Conservation (phyloP, 2,888 invertebrate genomes). For the Synergus laeviventris region DNA sequence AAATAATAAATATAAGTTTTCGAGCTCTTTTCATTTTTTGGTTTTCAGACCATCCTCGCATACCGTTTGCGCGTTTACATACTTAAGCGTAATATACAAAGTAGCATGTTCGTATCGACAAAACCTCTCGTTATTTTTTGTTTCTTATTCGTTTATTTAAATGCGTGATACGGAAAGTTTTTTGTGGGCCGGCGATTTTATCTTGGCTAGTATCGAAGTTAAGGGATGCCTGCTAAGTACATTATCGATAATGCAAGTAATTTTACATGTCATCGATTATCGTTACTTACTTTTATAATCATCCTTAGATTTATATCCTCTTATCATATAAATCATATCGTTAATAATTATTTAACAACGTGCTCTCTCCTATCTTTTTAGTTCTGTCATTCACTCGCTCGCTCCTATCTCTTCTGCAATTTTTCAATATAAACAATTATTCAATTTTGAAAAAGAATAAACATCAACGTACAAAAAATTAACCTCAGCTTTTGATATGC, state of each 20-base stretch:
- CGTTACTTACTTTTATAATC: constrained; percentile 20
- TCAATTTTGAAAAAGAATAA: neutral
- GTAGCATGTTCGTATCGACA: constrained; percentile 26
- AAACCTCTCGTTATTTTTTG: constrained; percentile 17
- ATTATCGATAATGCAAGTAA: constrained; percentile 18
- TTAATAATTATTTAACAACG: constrained; percentile 29
- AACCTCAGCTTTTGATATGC: too few species aligned
- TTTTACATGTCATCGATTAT: constrained; percentile 23
- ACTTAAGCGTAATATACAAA: constrained; percentile 33
- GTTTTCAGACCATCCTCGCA: constrained; percentile 5
- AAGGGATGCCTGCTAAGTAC: constrained; percentile 23
- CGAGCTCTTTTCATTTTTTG: neutral
- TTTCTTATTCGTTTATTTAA: constrained; percentile 30
- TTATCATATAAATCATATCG: constrained; percentile 19
- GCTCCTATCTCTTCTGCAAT: constrained; percentile 6
- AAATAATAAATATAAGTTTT: neutral
- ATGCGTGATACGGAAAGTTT: constrained; percentile 31
- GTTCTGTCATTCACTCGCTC: constrained; percentile 16
- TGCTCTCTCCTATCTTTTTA: constrained; percentile 13
- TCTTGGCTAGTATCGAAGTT: constrained; percentile 11
- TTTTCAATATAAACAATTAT: neutral
- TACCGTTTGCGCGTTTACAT: constrained; percentile 20
- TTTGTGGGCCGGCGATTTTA: constrained; percentile 27
- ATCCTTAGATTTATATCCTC: constrained; percentile 14
- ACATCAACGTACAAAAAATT: neutral